Percentiles rank a stretch among this genome's conserved stretches.
phyloP scores from a whole-genome alignment of 2,113 vertebrate species.

The Neodontobutis hainanensis region DNA sequence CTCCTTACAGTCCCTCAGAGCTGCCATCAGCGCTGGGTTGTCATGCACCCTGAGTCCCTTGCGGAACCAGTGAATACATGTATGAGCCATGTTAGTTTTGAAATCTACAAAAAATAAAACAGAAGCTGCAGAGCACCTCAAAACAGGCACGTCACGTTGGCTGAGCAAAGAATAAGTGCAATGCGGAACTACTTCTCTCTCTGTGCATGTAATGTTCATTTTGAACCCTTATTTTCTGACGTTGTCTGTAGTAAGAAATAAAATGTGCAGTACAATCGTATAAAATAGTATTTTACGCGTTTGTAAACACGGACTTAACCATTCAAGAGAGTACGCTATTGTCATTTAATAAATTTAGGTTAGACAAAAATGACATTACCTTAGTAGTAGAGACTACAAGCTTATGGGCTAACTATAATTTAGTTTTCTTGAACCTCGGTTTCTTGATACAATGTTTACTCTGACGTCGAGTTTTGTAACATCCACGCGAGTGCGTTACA shows the following conservation, averaged over 20 bases:
- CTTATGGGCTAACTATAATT: too few relatives aligned
- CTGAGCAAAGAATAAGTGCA: too few relatives aligned
- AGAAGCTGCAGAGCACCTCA: background rate
- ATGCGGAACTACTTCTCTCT: too few relatives aligned
- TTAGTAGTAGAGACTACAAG: background rate
- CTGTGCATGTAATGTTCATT: too few relatives aligned
- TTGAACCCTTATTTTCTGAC: too few relatives aligned
- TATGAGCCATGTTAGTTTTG: constrained; percentile 59
- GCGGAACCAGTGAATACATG: constrained; percentile 78
- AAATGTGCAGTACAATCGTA: too few relatives aligned
- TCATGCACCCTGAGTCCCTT: constrained; percentile 80
- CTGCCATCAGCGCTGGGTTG: constrained; percentile 71
- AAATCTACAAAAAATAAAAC: constrained; percentile 1
- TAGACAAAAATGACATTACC: background rate
- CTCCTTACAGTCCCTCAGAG: constrained; percentile 61
- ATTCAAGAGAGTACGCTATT: too few relatives aligned
- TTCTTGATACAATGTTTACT: background rate
- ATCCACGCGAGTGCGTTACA: constrained; percentile 22
- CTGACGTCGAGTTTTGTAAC: constrained; percentile 50
- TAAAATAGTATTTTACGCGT: background rate
- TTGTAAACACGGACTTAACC: background rate
- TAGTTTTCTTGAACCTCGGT: background rate
- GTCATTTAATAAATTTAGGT: too few relatives aligned
- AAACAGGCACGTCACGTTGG: background rate
- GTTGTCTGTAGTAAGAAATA: too few relatives aligned